phyloP scores from a whole-genome alignment of 2,888 invertebrate species.

The Leptopterna dolabrata region DNA sequence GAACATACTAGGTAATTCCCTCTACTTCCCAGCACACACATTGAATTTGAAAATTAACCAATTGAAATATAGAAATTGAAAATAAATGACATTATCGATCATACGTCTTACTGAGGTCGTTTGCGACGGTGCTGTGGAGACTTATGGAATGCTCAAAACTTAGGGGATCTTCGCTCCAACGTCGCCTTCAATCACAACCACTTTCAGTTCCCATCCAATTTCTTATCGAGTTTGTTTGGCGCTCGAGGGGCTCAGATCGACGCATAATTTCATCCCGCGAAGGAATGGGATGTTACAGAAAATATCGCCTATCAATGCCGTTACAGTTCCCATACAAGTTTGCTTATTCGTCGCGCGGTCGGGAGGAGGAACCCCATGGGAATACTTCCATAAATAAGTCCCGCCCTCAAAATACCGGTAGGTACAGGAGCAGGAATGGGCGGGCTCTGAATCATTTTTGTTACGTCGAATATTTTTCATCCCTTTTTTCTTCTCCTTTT shows the following conservation, averaged over 20 bases:
- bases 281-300: constrained; percentile 27
- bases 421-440: not conserved
- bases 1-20: too few relatives aligned
- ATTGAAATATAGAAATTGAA: too few relatives aligned
- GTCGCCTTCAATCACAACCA: constrained; percentile 33
- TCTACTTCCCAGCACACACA: too few relatives aligned
- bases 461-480: constrained; percentile 27
- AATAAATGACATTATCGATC: too few relatives aligned
- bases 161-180: not conserved
- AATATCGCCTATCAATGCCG: constrained; percentile 47
- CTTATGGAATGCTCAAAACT: not conserved
- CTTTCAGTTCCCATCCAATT: constrained; percentile 37
- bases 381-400: constrained; percentile 44
- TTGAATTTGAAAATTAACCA: too few relatives aligned
- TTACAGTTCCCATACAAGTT: constrained; percentile 46
- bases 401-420: not conserved
- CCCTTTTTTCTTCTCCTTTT: not conserved
- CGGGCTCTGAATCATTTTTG: constrained; percentile 34
- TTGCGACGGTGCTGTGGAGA: not conserved
- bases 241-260: constrained; percentile 35
- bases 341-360: constrained; percentile 42
- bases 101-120: not conserved
- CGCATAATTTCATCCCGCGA: constrained; percentile 37
- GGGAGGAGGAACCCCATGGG: not conserved
- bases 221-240: constrained; percentile 29